Evolutionary conservation across 1,140 invertebrate genomes (phyloP), one percentile per base, ranked within the genome.

Genomic region (Tribolium madens): DNA sequence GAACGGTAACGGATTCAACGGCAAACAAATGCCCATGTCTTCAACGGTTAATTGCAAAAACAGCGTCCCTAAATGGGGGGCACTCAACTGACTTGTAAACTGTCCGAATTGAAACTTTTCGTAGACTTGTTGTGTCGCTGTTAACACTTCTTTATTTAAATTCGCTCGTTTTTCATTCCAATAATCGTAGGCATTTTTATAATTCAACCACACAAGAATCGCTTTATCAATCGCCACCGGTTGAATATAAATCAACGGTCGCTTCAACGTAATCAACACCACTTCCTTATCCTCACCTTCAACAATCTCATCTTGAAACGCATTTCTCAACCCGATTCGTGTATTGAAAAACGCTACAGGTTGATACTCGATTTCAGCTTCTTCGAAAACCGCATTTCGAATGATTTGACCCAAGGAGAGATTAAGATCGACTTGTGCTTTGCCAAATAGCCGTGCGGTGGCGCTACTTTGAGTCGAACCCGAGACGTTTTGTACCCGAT

Each of bases 111-210:
- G 92, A 21, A 94, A 91, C 83, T 92, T 93, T 82, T 94, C 91
- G 79, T 92, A 90, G 1, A 91, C 90, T 83, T 95, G 93, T 80
- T 95, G 93, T 7, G 94, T 95, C 5, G 96, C 93, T 53, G 92
- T 92, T 7, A 95, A 86, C 15, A 96, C 94, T 85, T 97, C 94
- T 78, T 93, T 95, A 82, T 95, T 97, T 1, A 97, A 87, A 84
- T 93, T 95, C 0, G 94, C 91, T 14, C 97, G 87, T 86, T 98
- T 97, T 84, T 98, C 97, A 79, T 96, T 97, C 97, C 97, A 99
- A 87, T 98, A 99, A 84, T 99, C 97, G 83, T 99, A 99, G 0
- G 97, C 97, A 87, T 98, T 98, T 87, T 98, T 98, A 84, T 99
- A 99, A 87, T 98, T 99, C 48, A 99, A 87, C 97, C 97, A 99